These are phyloP conservation scores for Eidolon helvum DNA, from an alignment of 2,113 vertebrate species.

Conservation along the genomic window DNA sequence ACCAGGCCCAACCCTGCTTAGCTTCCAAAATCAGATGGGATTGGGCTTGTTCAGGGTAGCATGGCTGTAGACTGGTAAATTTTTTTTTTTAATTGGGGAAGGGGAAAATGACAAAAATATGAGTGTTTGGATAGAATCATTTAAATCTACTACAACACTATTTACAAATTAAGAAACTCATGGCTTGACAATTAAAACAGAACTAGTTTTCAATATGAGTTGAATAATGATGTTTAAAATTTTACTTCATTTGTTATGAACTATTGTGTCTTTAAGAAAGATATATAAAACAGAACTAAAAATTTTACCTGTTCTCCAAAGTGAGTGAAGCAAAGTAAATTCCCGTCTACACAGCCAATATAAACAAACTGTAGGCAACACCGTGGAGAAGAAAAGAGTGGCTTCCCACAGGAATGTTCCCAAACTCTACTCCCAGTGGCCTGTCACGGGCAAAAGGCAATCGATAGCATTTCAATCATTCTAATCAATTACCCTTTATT, in stretches of 20 bases:
- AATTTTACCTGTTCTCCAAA: constrained; percentile 88
- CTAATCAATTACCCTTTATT: neutral
- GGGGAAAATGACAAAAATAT: neutral
- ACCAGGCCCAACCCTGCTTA: too few species aligned
- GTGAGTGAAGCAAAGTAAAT: constrained; percentile 88
- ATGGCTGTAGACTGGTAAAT: neutral
- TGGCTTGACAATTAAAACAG: neutral
- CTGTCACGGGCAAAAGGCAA: constrained; percentile 78
- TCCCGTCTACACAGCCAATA: constrained; percentile 94
- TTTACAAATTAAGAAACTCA: neutral
- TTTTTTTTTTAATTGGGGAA: neutral
- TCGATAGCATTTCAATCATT: neutral
- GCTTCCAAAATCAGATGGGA: too few species aligned
- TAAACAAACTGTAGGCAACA: constrained; percentile 81
- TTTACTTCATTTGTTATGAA: neutral
- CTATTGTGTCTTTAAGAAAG: neutral
- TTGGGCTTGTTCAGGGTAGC: too few species aligned
- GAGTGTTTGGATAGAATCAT: neutral
- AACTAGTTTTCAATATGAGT: neutral
- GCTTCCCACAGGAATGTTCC: constrained; percentile 84
- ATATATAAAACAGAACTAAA: neutral
- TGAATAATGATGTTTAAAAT: neutral
- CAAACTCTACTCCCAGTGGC: constrained; percentile 87
- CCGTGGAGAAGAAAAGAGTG: constrained; percentile 94
- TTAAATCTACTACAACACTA: neutral